Percentiles rank a stretch among this genome's conserved stretches.
Conservation (phyloP, 2,888 invertebrate genomes). For the Camponotus fellah region DNA sequence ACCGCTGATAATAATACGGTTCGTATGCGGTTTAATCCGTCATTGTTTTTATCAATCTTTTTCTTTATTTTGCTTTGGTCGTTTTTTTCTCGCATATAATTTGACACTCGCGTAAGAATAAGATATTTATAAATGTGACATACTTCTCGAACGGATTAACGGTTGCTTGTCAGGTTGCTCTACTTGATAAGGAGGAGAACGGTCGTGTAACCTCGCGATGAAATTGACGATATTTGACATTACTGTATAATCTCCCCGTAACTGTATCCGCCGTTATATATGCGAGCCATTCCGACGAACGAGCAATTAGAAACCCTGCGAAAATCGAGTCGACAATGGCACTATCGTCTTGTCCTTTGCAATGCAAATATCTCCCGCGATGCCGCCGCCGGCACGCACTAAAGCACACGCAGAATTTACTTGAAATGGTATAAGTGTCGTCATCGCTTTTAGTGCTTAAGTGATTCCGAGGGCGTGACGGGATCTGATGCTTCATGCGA, state of each 20-base stretch:
- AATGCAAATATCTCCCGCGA: conserved; percentile 69
- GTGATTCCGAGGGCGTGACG: conserved; percentile 69
- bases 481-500: conserved; percentile 62
- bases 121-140: neutral
- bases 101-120: conserved; percentile 22
- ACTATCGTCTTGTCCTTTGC: conserved; percentile 66
- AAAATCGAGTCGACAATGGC: conserved; percentile 67
- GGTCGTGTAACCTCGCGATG: neutral
- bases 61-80: neutral
- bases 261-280: neutral
- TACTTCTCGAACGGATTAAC: conserved; percentile 25
- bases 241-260: neutral
- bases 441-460: conserved; percentile 74
- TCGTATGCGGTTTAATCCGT: neutral
- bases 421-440: conserved; percentile 64
- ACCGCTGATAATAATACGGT: neutral
- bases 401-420: conserved; percentile 38
- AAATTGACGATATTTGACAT: conserved; percentile 3
- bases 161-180: neutral
- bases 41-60: neutral
- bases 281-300: conserved; percentile 37
- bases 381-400: neutral
- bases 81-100: neutral
- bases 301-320: conserved; percentile 57
- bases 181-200: neutral